Evolutionary conservation across 2,797 vertebrate genomes (phyloP).

Genomic region (Phoebastria nigripes): DNA sequence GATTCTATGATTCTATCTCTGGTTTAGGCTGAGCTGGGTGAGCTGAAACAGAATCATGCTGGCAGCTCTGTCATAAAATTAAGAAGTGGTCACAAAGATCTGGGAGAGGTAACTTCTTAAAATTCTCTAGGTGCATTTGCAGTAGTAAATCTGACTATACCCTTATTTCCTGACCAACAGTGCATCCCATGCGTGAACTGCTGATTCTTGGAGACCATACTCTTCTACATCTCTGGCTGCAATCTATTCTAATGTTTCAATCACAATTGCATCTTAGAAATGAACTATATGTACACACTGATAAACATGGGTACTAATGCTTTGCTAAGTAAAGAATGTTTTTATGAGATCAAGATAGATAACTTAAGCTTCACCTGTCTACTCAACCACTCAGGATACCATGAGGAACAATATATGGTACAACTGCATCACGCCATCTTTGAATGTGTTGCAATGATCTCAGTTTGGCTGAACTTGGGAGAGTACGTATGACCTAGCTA

Average conservation of each 20-base stretch:
- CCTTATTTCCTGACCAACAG: background rate
- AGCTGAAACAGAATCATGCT: background rate
- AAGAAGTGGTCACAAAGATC: background rate
- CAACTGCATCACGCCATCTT: background rate
- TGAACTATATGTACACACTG: background rate
- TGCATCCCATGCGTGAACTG: background rate
- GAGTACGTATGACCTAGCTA: background rate
- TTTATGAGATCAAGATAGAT: background rate
- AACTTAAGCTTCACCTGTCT: background rate
- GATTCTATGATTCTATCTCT: background rate
- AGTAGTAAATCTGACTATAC: background rate
- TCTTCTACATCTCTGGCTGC: background rate
- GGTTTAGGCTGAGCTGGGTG: background rate
- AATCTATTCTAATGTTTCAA: background rate
- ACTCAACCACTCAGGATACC: background rate
- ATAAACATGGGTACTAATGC: background rate
- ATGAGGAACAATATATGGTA: background rate
- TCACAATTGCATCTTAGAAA: background rate
- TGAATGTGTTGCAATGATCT: background rate
- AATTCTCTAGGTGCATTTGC: background rate
- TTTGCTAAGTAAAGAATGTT: background rate
- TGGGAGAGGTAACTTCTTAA: background rate
- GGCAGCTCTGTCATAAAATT: background rate
- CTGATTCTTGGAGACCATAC: background rate
- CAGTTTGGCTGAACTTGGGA: background rate